Evolutionary conservation across 2,888 invertebrate species (phyloP), one percentile per base, ranked within the genome.

Genomic region (Drosophila siamana): DNA sequence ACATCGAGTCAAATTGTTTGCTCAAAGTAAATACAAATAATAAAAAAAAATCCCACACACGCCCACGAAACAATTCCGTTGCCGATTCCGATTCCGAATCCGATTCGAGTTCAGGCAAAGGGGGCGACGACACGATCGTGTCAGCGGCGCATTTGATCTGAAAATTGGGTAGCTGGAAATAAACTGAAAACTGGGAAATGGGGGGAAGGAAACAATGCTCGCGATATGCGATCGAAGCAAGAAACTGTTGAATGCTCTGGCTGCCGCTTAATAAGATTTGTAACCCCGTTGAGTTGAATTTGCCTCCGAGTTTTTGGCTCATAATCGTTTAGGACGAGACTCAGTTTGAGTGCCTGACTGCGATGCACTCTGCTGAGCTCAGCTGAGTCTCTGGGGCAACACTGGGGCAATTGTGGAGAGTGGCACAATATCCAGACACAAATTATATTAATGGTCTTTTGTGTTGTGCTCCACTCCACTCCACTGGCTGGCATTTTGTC

Each of bases 391-490:
- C 19, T 59, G 68, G 44, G 74, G 59, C 50, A 50, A 24, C 19
- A 51, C 28, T 38, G 44, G 60, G 44, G 60, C 57, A 69, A 75
- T 74, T 66, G 75, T 70, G 77, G 64, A 59, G 76, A 80, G 80
- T 54, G 79, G 81, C 76, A 75, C 86, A 82, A 75, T 82, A 75
- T 78, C 75, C 70, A 83, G 80, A 88, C 86, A 88, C 84, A 88
- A 86, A 86, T 86, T 86, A 89, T 85, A 86, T 89, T 86, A 86
- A 86, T 86, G 80, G 84, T 60, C 89, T 82, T 85, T 85, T 85
- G 89, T 88, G 80, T 55, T 65, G 46, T 82, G 65, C 15, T 24
- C 11, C 0, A 43, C 28, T 38, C 33, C 13, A 13, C 36, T 36
- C 50, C 15, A 8, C 16, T 22, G 60, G 33, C 38, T 64, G 74